Base-by-base conservation (phyloP, 2,888 invertebrate genomes). In the Oscheius sp. region DNA sequence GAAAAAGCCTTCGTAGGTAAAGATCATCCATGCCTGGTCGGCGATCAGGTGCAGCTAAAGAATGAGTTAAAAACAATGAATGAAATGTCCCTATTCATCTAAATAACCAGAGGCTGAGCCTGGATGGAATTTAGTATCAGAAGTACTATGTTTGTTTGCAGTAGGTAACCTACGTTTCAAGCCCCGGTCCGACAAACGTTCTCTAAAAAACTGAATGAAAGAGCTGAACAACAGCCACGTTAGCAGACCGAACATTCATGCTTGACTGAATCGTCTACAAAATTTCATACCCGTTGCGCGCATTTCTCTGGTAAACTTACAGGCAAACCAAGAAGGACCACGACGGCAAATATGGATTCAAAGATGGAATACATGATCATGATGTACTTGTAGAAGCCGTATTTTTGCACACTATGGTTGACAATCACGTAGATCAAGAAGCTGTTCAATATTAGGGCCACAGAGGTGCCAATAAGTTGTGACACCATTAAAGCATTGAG, bases 361-460 rank as follows among this genome's bases (percentile, higher is more conserved):
- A 60, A 60, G 1, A 35, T 32, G 1, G 59, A 21, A 60, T 35
- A 37, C 42, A 42, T 60, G 59, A 60, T 60, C 59, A 60, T 60
- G 9, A 60, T 21, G n/a, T 60, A 60, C 42, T 42, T 35, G 59
- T 60, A 60, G 59, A 60, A 60, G 35, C 59, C 59, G 32, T 37
- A 60, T 11, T 60, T 42, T 10, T 60, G 59, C 10, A 29, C n/a
- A 35, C 59, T 60, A 35, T 60, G 32, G 9, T 42, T 37, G 13
- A 60, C 35, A 33, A 60, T 60, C 9, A 60, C 32, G 7, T 29
- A 32, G 32, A 60, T 60, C 2, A 60, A 35, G 10, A 60, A 60
- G n/a, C n/a, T 42, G 42, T 60, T 60, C 35, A 60, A 60, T 4
- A 60, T 9, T 2, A 60, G 9, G 10, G 59, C 59, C 3, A 60